phyloP scores from a whole-genome alignment of 2,113 vertebrate species.

The Scomber japonicus region DNA sequence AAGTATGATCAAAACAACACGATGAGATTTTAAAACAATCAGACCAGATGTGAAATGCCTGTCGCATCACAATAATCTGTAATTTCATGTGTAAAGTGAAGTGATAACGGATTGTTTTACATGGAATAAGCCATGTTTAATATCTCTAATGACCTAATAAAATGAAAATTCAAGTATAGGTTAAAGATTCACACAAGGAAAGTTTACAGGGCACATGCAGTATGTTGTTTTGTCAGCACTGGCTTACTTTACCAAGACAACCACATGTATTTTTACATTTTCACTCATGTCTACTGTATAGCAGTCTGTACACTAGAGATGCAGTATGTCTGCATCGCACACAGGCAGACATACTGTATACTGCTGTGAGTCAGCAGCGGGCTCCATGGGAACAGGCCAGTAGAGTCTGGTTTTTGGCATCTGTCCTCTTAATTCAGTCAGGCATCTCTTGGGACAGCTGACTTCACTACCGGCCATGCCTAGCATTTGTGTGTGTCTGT shows the following conservation, averaged over 20 bases:
- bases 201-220: too few species aligned
- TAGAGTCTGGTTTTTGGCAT: slow-evolving; percentile 62
- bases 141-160: too few species aligned
- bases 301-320: slow-evolving; percentile 10
- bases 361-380: slow-evolving; percentile 61
- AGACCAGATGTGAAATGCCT: not conserved
- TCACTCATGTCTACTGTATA: not conserved
- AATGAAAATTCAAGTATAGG: too few species aligned
- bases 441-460: slow-evolving; percentile 65
- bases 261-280: slow-evolving; percentile 7
- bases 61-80: not conserved
- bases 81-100: not conserved
- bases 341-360: slow-evolving; percentile 28
- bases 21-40: not conserved
- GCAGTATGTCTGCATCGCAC: slow-evolving; percentile 7
- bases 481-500: slow-evolving; percentile 30
- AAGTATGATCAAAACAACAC: not conserved
- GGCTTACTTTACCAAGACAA: not conserved
- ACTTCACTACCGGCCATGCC: slow-evolving; percentile 52
- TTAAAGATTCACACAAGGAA: not conserved
- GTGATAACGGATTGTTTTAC: not conserved
- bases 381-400: slow-evolving; percentile 51
- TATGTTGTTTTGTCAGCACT: not conserved
- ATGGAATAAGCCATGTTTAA: too few species aligned
- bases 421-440: slow-evolving; percentile 70